Evolutionary conservation across 2,888 invertebrate genomes (phyloP), one percentile per base, ranked within the genome.

Genomic region (Craniophora ligustri): DNA sequence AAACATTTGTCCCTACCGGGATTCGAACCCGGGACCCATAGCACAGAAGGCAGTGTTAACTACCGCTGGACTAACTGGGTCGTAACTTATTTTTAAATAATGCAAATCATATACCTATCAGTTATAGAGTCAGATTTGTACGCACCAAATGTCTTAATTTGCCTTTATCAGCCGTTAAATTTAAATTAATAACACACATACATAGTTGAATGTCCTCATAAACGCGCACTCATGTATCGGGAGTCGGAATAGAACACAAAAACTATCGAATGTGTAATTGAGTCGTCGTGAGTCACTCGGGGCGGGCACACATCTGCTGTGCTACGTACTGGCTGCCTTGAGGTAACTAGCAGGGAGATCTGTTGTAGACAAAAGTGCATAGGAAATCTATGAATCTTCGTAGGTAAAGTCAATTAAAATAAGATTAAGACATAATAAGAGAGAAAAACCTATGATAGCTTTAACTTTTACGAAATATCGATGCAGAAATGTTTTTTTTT

Each of bases 221-320:
- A 79, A 79, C 48, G 45, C 66, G 30, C 41, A 53, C 44, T 61
- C 53, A 46, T 55, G 45, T 67, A 65, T 65, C 32, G 66, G 39
- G 31, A 38, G 31, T 31, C 32, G 67, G 67, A 74, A 75, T 70
- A 69, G 78, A 62, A 61, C 82, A 88, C 87, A 87, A 88, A 87
- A 91, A 91, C 89, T 89, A 86, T 91, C 90, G 91, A 91, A 91
- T 89, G 85, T 89, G 92, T 92, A 92, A 92, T 92, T 90, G 92
- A 92, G 92, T 88, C 89, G 88, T 91, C 83, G 88, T 92, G 92
- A 92, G 85, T 92, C 91, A 92, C 86, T 78, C 82, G 63, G 69
- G 73, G 73, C 67, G 59, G 66, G 60, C 67, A 82, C 87, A 89
- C 92, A 92, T 92, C 92, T 92, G 92, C 88, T 85, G 77, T 76